Conservation (phyloP, 23 tunicate genomes). For the Styela plicata region DNA sequence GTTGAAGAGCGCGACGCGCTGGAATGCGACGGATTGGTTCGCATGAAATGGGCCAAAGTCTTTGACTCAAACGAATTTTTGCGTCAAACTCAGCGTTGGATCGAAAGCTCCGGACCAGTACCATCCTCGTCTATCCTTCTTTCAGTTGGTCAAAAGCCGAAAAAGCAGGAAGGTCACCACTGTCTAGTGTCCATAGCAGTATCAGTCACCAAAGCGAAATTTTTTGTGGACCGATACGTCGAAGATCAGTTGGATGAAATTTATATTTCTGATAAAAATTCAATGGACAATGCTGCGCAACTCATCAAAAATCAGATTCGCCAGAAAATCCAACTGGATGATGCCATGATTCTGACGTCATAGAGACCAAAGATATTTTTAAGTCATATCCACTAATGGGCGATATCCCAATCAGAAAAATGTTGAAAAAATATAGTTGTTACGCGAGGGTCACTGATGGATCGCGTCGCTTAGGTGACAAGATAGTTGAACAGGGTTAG, state of each 20-base stretch:
- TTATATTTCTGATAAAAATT: slow-evolving; percentile 56
- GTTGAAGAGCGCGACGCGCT: slow-evolving; percentile 19
- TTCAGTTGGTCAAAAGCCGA: slow-evolving; percentile 54
- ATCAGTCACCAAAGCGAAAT: slow-evolving; percentile 53
- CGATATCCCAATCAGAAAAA: too few relatives aligned
- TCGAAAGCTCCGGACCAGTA: neutral
- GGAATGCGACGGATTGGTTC: slow-evolving; percentile 8
- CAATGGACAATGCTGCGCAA: slow-evolving; percentile 64
- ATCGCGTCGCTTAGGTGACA: too few relatives aligned
- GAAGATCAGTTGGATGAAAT: slow-evolving; percentile 42
- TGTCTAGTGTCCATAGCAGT: slow-evolving; percentile 48
- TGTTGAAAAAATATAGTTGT: too few relatives aligned
- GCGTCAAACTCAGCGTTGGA: slow-evolving; percentile 20
- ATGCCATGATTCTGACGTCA: neutral
- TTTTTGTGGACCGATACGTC: slow-evolving; percentile 26
- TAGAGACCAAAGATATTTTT: too few relatives aligned
- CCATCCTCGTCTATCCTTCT: slow-evolving; percentile 44
- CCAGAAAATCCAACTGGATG: slow-evolving; percentile 19
- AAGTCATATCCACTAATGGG: too few relatives aligned
- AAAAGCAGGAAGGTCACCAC: neutral
- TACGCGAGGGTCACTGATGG: too few relatives aligned
- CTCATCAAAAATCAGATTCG: slow-evolving; percentile 8
- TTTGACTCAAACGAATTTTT: slow-evolving; percentile 57
- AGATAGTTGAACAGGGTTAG: too few relatives aligned
- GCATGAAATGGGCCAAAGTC: slow-evolving; percentile 52